Percentiles rank a stretch among this genome's conserved stretches.
Evolutionary conservation across 1,140 invertebrate genomes (phyloP).

Genomic region (fruit fly (Drosophila melanogaster)): Release_6_plus_ISO1_MT NT_037436.4:7574001-7574500

Average conservation of each 20-base stretch:
- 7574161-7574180: conserved; percentile 54
- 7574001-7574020: conserved; percentile 31
- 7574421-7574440: conserved; percentile 72
- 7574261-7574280: conserved; percentile 68
- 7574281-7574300: conserved; percentile 11
- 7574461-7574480: conserved; percentile 46
- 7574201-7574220: conserved; percentile 84
- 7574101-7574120: conserved; percentile 82
- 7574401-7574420: conserved; percentile 73
- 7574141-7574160: conserved; percentile 83
- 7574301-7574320: conserved; percentile 11
- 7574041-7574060: conserved; percentile 8
- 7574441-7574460: conserved; percentile 35
- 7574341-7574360: background rate
- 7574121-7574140: conserved; percentile 80
- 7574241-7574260: conserved; percentile 82
- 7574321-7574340: conserved; percentile 7
- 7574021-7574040: background rate
- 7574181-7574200: conserved; percentile 82
- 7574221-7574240: conserved; percentile 84
- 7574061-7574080: conserved; percentile 77
- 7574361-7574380: background rate
- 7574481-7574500: conserved; percentile 24
- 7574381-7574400: conserved; percentile 63
- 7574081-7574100: conserved; percentile 61